Evolutionary conservation across 2,797 vertebrate species (phyloP), one percentile per base, ranked within the genome.

Genomic region (Orientallactaga sibirica): DNA sequence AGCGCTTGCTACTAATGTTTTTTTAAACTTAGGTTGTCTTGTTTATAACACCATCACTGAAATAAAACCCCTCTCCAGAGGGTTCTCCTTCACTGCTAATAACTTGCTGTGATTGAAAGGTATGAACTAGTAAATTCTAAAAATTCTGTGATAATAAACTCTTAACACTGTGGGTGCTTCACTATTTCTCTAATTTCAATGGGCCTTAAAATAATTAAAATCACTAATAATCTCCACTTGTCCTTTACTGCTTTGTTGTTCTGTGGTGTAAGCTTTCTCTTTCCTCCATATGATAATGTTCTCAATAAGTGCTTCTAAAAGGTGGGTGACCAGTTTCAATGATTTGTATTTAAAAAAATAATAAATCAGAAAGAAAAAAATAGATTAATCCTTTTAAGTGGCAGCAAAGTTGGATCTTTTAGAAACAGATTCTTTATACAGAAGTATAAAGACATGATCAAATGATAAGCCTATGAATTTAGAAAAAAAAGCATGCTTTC

Each of bases 11-110:
- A 97, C 97, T 98, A 97, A 98, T 97, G 92, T 95, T 95, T 97
- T 85, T 14, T 94, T 62, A 88, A 98, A 96, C 86, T 85, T 93
- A 96, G 91, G 66, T 92, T 96, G 94, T 97, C 94, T 97, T 96
- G 97, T 97, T 94, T 93, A 1, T 98, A 98, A 98, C 97, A 95
- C 43, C 88, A 87, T 97, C 96, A 97, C 92, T 93, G 81, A 93
- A 96, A 93, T 97, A 61, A 97, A 97, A 97, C 95, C 86, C 97
- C 97, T 96, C 74, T 90, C 78, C 68, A 76, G 92, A 95, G 96
- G 97, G 96, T 97, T 97, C 97, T 97, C 97, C 96, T 97, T 98
- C 97, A 98, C 96, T 98, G 98, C 97, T 97, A 96, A 97, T 98
- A 97, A 98, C 87, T 93, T 96, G 98, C 98, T 98, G 96, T 98